These are phyloP conservation scores for Amphibalanus amphitrite DNA, from an alignment of 1,140 invertebrate species.

Conservation along the genomic window DNA sequence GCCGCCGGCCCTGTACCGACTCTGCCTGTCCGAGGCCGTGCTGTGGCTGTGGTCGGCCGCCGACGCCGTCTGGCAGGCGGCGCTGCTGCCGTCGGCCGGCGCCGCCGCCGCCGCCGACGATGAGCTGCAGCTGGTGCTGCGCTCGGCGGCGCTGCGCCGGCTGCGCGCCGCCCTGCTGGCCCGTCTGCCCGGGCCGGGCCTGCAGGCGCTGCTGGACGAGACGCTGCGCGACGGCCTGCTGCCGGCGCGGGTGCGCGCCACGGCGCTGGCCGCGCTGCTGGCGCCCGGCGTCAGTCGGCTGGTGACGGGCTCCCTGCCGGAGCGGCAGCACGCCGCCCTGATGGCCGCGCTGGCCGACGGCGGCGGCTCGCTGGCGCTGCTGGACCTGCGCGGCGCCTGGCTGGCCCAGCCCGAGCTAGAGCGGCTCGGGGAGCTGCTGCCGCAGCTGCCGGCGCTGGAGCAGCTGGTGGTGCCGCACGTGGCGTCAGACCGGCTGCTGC, in stretches of 20 bases:
- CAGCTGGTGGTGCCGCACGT: conserved; percentile 1
- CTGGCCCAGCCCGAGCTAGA: background rate
- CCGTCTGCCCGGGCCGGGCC: background rate
- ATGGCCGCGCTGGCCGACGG: background rate
- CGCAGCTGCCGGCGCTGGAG: background rate
- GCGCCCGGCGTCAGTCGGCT: background rate
- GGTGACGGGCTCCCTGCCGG: background rate
- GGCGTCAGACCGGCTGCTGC: background rate
- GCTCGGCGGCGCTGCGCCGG: background rate
- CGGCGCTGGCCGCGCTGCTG: background rate
- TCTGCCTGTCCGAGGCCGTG: background rate
- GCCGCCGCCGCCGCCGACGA: background rate
- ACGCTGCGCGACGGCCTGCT: background rate
- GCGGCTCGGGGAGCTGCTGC: background rate
- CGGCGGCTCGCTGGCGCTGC: background rate
- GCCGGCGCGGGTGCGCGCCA: background rate
- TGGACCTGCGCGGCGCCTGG: conserved; percentile 3
- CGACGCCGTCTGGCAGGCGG: background rate
- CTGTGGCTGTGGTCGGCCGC: background rate
- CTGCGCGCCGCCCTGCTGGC: background rate
- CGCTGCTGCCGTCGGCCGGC: background rate
- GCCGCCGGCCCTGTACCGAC: background rate
- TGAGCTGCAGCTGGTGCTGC: background rate
- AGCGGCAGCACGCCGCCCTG: background rate
- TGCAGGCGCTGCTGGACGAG: background rate